Base-by-base conservation (phyloP, 1,140 invertebrate species). In the Macrobrachium rosenbergii region DNA sequence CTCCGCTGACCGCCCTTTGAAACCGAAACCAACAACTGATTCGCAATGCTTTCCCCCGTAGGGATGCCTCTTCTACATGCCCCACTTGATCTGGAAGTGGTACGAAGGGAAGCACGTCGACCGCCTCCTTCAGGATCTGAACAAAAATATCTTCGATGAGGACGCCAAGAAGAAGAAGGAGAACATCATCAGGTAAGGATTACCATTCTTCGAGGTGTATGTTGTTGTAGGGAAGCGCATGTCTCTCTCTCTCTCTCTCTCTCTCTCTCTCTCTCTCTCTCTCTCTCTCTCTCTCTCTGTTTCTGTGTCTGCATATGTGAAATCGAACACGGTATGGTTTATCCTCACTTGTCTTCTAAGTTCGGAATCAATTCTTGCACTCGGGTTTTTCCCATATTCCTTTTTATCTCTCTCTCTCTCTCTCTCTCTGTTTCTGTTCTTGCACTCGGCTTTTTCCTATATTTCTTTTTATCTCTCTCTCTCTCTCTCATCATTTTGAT, bases 81-180 rank as follows among this genome's bases (percentile, higher is more conserved):
- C 97, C 0, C 96, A 98, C 91, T 96, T 95, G 95, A 94, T 98
- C 90, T 98, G 97, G 97, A 97, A 98, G 92, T 96, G 95, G 90
- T 95, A 95, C 94, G 96, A 98, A 92, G 96, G 97, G 90, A 88
- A 88, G 43, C 87, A 87, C 23, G 75, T 89, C 19, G 82, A 89
- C 64, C 72, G 58, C 5, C 64, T 90, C 12, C 77, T 89, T 23
- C 89, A 89, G 37, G 90, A 87, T 8, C 62, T 88, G 10, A 83
- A 88, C 63, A 76, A 75, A 45, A 72, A n/a, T 8, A 63, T 87
- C 19, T 81, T 88, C 58, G 90, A 90, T 43, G 62, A 88, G 0
- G 79, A 80, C 5, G 76, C 78, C 21, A 79, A 85, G 0, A 72
- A 82, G 79, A 89, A 89, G 89, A 89, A 82, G 45, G 52, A 73